A percentile compares a stretch with the other conserved stretches of the same genome.
Evolutionary conservation across 2,888 invertebrate genomes (phyloP).

Genomic region (Exocentrus adspersus): DNA sequence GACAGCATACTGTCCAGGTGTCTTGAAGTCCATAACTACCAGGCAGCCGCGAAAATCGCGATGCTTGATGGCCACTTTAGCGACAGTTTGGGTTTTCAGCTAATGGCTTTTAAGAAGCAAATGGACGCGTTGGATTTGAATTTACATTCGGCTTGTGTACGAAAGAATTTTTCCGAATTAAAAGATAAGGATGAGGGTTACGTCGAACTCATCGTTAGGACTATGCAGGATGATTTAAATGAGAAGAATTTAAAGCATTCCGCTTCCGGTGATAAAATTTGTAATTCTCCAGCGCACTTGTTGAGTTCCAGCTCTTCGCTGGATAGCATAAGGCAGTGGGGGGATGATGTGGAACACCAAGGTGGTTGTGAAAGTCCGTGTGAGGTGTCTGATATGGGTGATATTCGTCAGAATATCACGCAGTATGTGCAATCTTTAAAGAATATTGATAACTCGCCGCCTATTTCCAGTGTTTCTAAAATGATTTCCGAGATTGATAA

Average conservation of each 20-base stretch:
- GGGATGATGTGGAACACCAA: constrained; percentile 61
- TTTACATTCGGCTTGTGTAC: constrained; percentile 49
- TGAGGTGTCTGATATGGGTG: constrained; percentile 55
- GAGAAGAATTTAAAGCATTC: constrained; percentile 45
- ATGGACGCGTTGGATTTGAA: constrained; percentile 54
- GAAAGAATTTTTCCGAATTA: constrained; percentile 46
- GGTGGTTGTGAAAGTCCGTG: constrained; percentile 63
- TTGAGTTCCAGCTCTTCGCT: constrained; percentile 61
- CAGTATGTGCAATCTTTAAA: constrained; percentile 60
- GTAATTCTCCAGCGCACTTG: constrained; percentile 56
- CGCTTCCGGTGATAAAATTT: constrained; percentile 35
- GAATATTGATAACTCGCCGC: constrained; percentile 51
- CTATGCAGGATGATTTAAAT: constrained; percentile 48
- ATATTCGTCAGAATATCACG: constrained; percentile 58
- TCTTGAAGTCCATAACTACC: constrained; percentile 58
- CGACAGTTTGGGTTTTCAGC: constrained; percentile 61
- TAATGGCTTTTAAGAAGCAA: constrained; percentile 59
- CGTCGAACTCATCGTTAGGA: constrained; percentile 51
- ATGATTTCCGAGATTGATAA: constrained; percentile 47
- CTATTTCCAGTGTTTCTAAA: constrained; percentile 57
- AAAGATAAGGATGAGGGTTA: constrained; percentile 50
- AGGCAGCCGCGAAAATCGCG: constrained; percentile 62
- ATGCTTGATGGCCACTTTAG: constrained; percentile 60
- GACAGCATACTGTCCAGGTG: constrained; percentile 59
- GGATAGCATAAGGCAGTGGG: constrained; percentile 63